A percentile compares a stretch with the other conserved stretches of the same genome.
Evolutionary conservation across 1,140 invertebrate species (phyloP).

Genomic region (Neodiprion fabricii): DNA sequence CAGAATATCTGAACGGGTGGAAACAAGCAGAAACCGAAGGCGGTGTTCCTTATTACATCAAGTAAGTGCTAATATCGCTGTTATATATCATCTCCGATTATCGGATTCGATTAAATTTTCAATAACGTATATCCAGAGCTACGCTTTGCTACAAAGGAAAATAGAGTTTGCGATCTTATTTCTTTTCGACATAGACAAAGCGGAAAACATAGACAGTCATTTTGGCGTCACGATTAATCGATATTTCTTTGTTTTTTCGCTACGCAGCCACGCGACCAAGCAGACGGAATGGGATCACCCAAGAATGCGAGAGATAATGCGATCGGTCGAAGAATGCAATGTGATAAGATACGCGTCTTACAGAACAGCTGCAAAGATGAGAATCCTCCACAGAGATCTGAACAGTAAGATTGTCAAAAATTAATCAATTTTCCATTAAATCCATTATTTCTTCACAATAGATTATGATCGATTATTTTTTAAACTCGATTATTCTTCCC

Average conservation of each 20-base stretch:
- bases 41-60: conserved; percentile 16
- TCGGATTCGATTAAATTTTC: not conserved
- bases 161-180: conserved; percentile 3
- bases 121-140: not conserved
- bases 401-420: conserved; percentile 55
- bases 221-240: not conserved
- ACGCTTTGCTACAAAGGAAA: not conserved
- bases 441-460: not conserved
- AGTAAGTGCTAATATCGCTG: conserved; percentile 6
- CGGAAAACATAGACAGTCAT: not conserved
- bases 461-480: too few relatives aligned
- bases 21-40: conserved; percentile 4
- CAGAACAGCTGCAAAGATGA: conserved; percentile 77
- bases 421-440: conserved; percentile 14
- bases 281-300: conserved; percentile 21
- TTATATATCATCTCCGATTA: too few relatives aligned
- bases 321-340: conserved; percentile 66
- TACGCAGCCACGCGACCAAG: not conserved
- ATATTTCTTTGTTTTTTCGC: not conserved
- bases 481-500: too few relatives aligned
- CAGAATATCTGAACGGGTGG: conserved; percentile 9
- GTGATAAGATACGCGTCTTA: conserved; percentile 78
- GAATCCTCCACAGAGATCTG: conserved; percentile 68
- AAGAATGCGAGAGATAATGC: conserved; percentile 50
- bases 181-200: conserved; percentile 16